phyloP scores from a whole-genome alignment of 2,888 invertebrate genomes.

The Hipparchia sbordonii region DNA sequence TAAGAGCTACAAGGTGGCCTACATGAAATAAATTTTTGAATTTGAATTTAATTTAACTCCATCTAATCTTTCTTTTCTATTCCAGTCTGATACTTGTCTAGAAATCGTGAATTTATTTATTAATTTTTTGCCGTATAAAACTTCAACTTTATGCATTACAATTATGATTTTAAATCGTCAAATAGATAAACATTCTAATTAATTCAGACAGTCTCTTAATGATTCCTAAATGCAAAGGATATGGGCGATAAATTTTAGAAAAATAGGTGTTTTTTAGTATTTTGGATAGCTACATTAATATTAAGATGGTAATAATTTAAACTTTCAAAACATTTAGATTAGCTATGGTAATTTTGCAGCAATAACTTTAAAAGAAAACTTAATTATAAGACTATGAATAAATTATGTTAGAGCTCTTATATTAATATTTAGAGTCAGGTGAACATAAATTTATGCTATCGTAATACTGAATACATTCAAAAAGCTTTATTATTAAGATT shows the following conservation, averaged over 20 bases:
- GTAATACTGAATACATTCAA: no score
- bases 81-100: no score
- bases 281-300: neutral
- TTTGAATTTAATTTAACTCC: no score
- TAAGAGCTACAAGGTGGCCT: no score
- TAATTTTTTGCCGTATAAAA: neutral
- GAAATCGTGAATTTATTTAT: neutral
- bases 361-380: neutral
- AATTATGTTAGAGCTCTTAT: neutral
- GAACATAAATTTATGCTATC: no score
- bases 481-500: no score
- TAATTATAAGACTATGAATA: neutral
- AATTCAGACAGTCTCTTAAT: constrained; percentile 15
- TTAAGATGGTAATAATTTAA: constrained; percentile 7
- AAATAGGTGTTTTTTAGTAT: neutral
- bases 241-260: constrained; percentile 23
- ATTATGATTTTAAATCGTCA: neutral
- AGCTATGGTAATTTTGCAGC: neutral
- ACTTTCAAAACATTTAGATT: constrained; percentile 15
- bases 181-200: constrained; percentile 17
- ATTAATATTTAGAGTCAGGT: no score
- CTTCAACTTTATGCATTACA: neutral
- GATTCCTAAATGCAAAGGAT: constrained; percentile 18
- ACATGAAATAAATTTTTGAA: no score
- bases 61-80: no score